These are phyloP conservation scores for Todus mexicanus DNA, from an alignment of 2,797 vertebrate species.

Conservation along the genomic window DNA sequence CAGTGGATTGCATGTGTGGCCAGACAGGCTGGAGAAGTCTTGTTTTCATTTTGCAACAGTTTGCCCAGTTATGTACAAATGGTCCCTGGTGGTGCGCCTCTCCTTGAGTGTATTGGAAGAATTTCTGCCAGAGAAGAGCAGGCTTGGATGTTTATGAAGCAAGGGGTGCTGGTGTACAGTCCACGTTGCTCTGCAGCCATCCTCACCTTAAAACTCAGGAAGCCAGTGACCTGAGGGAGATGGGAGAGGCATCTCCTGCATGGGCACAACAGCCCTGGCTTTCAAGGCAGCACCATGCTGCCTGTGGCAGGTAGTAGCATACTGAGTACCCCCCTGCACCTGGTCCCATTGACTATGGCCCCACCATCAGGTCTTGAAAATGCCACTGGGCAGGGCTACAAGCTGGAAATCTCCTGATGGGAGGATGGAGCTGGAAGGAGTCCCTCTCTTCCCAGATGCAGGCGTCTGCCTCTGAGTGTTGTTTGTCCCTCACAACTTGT, in stretches of 20 bases:
- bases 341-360: not conserved
- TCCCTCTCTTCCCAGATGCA: not conserved
- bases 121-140: not conserved
- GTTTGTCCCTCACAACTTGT: not conserved
- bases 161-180: not conserved
- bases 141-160: not conserved
- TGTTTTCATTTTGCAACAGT: not conserved
- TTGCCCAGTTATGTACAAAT: not conserved
- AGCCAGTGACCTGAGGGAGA: not conserved
- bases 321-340: accelerated
- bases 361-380: not conserved
- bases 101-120: not conserved
- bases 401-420: not conserved
- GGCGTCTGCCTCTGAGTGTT: not conserved
- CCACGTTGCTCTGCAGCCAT: accelerated
- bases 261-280: not conserved
- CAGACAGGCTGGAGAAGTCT: not conserved
- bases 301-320: not conserved
- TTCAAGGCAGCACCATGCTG: not conserved
- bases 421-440: not conserved
- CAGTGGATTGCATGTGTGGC: not conserved
- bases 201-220: not conserved
- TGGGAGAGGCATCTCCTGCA: not conserved
- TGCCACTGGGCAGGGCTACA: not conserved
- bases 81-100: not conserved